phyloP scores from a whole-genome alignment of 2,888 invertebrate species.

The Junonia oenone region DNA sequence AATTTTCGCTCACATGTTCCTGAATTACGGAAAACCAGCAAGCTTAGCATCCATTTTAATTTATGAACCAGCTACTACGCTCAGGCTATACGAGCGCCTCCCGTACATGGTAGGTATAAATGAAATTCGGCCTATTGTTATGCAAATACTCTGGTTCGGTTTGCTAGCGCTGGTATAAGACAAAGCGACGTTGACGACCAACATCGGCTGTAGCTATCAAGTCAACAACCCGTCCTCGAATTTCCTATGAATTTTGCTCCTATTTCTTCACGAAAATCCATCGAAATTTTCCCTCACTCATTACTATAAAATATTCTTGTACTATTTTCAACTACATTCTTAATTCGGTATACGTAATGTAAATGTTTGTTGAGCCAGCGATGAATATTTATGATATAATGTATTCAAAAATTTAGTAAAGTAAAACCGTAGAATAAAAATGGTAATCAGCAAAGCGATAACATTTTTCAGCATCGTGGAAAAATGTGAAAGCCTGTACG shows the following conservation, averaged over 20 bases:
- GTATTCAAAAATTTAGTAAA: conserved; percentile 10
- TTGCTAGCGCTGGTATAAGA: conserved; percentile 69
- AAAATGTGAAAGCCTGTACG: conserved; percentile 18
- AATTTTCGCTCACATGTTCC: conserved; percentile 3
- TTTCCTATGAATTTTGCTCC: conserved; percentile 41
- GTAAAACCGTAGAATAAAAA: conserved; percentile 21
- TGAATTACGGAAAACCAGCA: conserved; percentile 11
- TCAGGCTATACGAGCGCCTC: conserved; percentile 17
- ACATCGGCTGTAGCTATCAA: conserved; percentile 65
- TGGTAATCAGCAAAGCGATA: conserved; percentile 21
- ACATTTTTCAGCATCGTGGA: conserved; percentile 17
- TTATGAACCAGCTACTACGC: conserved; percentile 24
- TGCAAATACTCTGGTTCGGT: conserved; percentile 72
- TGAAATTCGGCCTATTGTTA: conserved; percentile 72
- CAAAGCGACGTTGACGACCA: conserved; percentile 73
- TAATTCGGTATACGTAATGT: background rate
- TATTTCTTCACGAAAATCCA: conserved; percentile 34
- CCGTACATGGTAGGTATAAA: conserved; percentile 39
- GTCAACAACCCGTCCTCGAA: conserved; percentile 53
- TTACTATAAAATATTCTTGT: background rate
- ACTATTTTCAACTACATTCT: background rate
- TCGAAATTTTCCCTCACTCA: background rate
- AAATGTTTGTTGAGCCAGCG: background rate
- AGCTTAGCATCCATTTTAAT: conserved; percentile 26
- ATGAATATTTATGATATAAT: conserved; percentile 4